These are phyloP conservation scores for Sapayoa aenigma DNA, from an alignment of 2,113 vertebrate species.

Conservation along the genomic window DNA sequence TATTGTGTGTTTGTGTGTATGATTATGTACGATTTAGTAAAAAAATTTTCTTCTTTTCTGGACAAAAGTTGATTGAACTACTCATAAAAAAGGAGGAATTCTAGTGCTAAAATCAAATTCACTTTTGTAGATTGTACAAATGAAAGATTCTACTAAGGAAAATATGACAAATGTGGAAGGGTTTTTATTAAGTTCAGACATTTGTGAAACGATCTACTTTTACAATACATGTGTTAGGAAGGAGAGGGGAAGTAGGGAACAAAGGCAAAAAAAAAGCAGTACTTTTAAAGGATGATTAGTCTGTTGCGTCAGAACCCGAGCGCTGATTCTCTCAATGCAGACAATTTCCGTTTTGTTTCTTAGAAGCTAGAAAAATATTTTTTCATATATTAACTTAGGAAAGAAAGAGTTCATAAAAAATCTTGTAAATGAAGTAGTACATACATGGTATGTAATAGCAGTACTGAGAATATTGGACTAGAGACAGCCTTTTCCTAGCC, in stretches of 20 bases:
- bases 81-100: not conserved
- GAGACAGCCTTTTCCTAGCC: not conserved
- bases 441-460: not conserved
- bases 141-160: not conserved
- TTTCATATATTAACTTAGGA: not conserved
- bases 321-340: not conserved
- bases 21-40: not conserved
- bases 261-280: not conserved
- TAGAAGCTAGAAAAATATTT: not conserved
- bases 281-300: not conserved
- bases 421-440: not conserved
- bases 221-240: not conserved
- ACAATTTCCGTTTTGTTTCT: not conserved
- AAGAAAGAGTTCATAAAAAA: not conserved
- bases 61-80: not conserved
- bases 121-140: not conserved
- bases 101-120: not conserved
- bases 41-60: not conserved
- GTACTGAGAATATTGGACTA: not conserved
- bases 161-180: not conserved
- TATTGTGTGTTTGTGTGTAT: not conserved
- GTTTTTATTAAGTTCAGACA: not conserved
- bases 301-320: not conserved
- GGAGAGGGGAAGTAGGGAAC: not conserved
- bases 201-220: not conserved